Base-by-base conservation (phyloP, 2,888 invertebrate genomes). In the Melanchra persicariae region DNA sequence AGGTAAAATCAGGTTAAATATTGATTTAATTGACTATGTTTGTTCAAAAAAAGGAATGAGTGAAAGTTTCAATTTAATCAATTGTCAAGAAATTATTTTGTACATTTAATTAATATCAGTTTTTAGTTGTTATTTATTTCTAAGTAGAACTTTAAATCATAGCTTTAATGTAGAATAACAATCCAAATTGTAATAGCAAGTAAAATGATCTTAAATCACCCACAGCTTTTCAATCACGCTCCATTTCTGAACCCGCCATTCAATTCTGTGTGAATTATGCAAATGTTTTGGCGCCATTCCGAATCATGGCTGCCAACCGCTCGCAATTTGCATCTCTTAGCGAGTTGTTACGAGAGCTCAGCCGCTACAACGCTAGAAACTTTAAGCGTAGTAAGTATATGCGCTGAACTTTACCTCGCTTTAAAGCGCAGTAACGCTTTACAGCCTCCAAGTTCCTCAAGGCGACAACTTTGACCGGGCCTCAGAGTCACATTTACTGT, bases 301-400 rank as follows among this genome's bases (percentile, higher is more conserved):
- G 91, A 92, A 93, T 92, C 94, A 93, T 89, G 89, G 91, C 91
- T 90, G 92, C 91, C 93, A 94, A 93, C 94, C 92, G 94, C 88
- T 91, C 90, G 84, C 93, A 93, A 95, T 95, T 95, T 95, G 92
- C 95, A 95, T 95, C 93, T 92, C 88, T 94, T 93, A 94, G 90
- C 82, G 84, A 91, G 88, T 94, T 92, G 93, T 93, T 94, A 93
- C 72, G 88, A 84, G 80, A 83, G 73, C 65, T 71, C 81, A 90
- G 91, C 88, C 54, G 90, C 89, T 92, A 82, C 76, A 89, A 88
- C 89, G 90, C 90, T 90, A 45, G 49, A 74, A 74, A 83, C 65
- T 64, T 68, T 64, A 77, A 74, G 64, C 59, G 70, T 59, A 52
- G 40, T 54, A 51, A 69, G 26, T 63, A 37, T 58, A 71, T 45